A percentile compares a stretch with the other conserved stretches of the same genome.
These are phyloP conservation scores for Microctonus brassicae DNA, from an alignment of 2,888 invertebrate species.

Conservation along the genomic window DNA sequence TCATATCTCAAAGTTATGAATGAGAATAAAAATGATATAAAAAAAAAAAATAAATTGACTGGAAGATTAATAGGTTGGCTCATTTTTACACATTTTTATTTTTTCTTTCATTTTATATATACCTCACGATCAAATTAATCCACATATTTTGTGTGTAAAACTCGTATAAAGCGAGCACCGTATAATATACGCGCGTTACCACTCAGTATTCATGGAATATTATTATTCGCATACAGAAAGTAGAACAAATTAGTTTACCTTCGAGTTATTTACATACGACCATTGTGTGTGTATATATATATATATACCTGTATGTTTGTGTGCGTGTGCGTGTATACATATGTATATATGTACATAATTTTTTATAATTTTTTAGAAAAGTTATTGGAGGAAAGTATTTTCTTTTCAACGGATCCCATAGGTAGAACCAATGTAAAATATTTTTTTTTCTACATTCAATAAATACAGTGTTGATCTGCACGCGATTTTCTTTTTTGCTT, in stretches of 20 bases:
- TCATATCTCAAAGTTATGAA: neutral
- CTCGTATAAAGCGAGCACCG: conserved; percentile 38
- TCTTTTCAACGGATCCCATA: neutral
- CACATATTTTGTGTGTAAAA: conserved; percentile 36
- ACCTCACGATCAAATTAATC: conserved; percentile 40
- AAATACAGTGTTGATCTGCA: neutral
- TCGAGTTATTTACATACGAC: conserved; percentile 46
- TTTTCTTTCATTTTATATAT: neutral
- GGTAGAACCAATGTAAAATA: neutral
- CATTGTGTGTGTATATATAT: conserved; percentile 37
- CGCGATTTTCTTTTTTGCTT: neutral
- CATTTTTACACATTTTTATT: neutral
- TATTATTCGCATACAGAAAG: conserved; percentile 37
- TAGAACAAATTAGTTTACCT: conserved; percentile 50
- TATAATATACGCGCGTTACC: conserved; percentile 42
- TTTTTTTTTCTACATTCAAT: neutral
- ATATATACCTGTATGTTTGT: neutral
- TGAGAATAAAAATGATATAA: no score
- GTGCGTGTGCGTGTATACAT: no score
- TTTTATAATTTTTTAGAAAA: neutral
- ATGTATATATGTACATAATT: neutral
- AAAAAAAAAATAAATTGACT: no score
- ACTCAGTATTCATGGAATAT: conserved; percentile 64
- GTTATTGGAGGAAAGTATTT: neutral
- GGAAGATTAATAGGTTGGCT: neutral